These are phyloP conservation scores for Catharus fuscescens DNA, from an alignment of 2,113 vertebrate species.

Conservation along the genomic window DNA sequence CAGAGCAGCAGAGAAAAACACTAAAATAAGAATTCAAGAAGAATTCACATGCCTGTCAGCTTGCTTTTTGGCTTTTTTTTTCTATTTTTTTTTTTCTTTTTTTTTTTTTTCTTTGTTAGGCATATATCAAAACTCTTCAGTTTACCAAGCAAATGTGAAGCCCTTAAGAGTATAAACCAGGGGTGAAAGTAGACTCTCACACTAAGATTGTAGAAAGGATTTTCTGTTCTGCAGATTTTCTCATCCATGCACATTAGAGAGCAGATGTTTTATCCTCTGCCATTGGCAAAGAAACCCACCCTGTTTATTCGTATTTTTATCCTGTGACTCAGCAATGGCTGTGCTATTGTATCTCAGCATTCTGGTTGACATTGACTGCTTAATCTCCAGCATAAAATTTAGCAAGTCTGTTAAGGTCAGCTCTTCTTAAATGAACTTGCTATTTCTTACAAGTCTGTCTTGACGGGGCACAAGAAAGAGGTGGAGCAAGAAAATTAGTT, in stretches of 20 bases:
- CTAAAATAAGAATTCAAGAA: neutral
- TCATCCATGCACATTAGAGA: neutral
- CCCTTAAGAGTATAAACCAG: neutral
- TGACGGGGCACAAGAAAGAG: neutral
- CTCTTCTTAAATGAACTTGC: neutral
- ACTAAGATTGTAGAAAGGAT: neutral
- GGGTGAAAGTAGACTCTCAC: neutral
- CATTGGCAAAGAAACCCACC: neutral
- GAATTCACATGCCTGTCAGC: neutral
- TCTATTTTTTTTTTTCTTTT: neutral
- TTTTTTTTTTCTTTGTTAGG: neutral
- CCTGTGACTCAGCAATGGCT: neutral
- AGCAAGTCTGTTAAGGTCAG: neutral
- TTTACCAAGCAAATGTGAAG: neutral
- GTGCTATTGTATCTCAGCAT: neutral
- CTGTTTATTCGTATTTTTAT: neutral
- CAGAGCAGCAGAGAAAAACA: neutral
- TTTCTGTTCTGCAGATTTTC: conserved; percentile 15
- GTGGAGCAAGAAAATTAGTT: neutral
- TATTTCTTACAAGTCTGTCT: neutral
- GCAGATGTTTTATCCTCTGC: neutral
- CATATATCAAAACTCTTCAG: neutral
- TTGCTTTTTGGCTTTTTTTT: neutral
- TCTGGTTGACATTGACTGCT: neutral
- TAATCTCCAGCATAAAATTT: neutral